Evolutionary conservation across 2,797 vertebrate species (phyloP).

Genomic region (Trematomus bernacchii): DNA sequence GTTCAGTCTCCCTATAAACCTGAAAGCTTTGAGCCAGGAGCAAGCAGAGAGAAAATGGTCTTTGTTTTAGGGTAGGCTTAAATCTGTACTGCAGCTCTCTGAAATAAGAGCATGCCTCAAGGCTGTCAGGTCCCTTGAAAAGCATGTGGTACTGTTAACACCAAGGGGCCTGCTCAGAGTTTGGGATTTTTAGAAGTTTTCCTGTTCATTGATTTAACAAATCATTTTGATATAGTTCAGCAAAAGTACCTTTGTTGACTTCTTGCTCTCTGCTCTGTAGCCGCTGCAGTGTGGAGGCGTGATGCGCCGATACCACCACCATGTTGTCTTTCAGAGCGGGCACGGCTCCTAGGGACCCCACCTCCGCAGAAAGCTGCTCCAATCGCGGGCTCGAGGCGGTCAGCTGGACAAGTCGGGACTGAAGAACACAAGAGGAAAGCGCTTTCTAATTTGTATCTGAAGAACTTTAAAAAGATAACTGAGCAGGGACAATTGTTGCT

Average conservation of each 20-base stretch:
- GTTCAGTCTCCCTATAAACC: slow-evolving; percentile 40
- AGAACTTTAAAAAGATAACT: background rate
- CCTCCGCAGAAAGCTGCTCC: slow-evolving; percentile 81
- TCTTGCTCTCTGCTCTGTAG: slow-evolving; percentile 83
- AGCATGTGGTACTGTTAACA: slow-evolving; percentile 7
- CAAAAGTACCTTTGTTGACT: slow-evolving; percentile 84
- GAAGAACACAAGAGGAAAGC: slow-evolving; percentile 29
- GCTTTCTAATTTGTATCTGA: background rate
- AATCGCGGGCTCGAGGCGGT: slow-evolving; percentile 75
- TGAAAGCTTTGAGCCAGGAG: slow-evolving; percentile 23
- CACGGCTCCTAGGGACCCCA: slow-evolving; percentile 73
- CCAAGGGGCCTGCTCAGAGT: background rate
- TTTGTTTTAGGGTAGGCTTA: slow-evolving; percentile 32
- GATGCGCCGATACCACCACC: slow-evolving; percentile 77
- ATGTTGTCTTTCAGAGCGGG: slow-evolving; percentile 84
- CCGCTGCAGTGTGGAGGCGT: slow-evolving; percentile 80
- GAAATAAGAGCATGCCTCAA: slow-evolving; percentile 23
- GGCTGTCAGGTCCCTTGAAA: slow-evolving; percentile 17
- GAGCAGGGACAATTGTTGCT: background rate
- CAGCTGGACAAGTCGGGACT: slow-evolving; percentile 85
- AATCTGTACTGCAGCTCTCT: slow-evolving; percentile 25
- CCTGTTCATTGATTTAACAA: background rate
- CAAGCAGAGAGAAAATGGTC: slow-evolving; percentile 22
- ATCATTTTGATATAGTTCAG: background rate
- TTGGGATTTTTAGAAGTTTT: background rate